Base-by-base conservation (phyloP, 2,113 vertebrate genomes). In the Melanostigma gelatinosum region DNA sequence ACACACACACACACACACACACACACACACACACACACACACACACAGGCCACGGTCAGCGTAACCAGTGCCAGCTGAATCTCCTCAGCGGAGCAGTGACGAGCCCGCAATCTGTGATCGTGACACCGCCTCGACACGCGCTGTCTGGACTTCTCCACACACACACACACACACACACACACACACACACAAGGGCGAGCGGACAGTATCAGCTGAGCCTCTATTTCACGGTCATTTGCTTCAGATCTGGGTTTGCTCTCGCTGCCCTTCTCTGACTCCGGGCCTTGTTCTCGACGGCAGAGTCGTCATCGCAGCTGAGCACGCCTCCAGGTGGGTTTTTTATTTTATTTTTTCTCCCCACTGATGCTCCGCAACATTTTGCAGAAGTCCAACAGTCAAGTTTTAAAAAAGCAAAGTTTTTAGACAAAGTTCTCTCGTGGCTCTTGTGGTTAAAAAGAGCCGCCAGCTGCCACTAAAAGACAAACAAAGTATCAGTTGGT, bases 21-120 rank as follows among this genome's bases (percentile, higher is more conserved):
- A 73, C 72, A 82, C 61, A 71, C 18, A 64, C 75, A 76, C 62
- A 67, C 62, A 42, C 22, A 66, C 36, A 52, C 29, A 60, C 32
- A 57, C 75, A 42, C 44, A 64, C 4, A 20, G 48, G 55, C 75
- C 65, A 61, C 1, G 57, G 82, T 89, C 80, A 88, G 85, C 8
- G 22, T 27, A 73, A 63, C 67, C 64, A 13, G 76, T 83, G 89
- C 89, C 89, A 89, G 79, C 75, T 60, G 75, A 79, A 84, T 82
- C 87, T 84, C 48, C 75, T 85, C 82, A 75, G 61, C 82, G 75
- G 84, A 79, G 68, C 72, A 70, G 63, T 32, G 77, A 92, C 58
- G 68, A 75, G 83, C 77, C 81, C 75, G 46, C 88, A 91, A 80
- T 88, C 85, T 93, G 87, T 86, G 86, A 89, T 91, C 48, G 18